These are phyloP conservation scores for Drosophila sechellia DNA, from an alignment of 1,140 invertebrate species.

Conservation along the genomic window DNA sequence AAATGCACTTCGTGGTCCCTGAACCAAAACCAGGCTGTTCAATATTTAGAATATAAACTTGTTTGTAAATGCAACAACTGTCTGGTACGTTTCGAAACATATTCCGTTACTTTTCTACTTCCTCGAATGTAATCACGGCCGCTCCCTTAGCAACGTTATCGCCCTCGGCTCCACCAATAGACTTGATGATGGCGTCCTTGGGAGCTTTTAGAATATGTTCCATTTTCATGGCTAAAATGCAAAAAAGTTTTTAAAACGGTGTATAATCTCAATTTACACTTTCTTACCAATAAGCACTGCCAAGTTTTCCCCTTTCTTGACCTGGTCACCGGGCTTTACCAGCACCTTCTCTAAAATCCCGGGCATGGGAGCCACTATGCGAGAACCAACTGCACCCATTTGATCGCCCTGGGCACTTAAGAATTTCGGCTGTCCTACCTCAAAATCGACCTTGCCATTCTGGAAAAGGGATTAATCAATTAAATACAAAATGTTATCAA, in stretches of 20 bases:
- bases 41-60: slow-evolving; percentile 30
- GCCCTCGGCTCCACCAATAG: slow-evolving; percentile 90
- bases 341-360: slow-evolving; percentile 97
- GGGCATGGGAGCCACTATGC: slow-evolving; percentile 93
- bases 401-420: slow-evolving; percentile 74
- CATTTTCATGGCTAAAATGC: slow-evolving; percentile 97
- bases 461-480: slow-evolving; percentile 4
- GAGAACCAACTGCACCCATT: slow-evolving; percentile 60
- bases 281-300: slow-evolving; percentile 89
- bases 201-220: slow-evolving; percentile 96
- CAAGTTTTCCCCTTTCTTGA: slow-evolving; percentile 91
- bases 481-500: background rate
- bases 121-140: slow-evolving; percentile 86
- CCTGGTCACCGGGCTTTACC: slow-evolving; percentile 91
- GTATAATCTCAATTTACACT: background rate
- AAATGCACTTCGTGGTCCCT: slow-evolving; percentile 62
- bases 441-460: slow-evolving; percentile 70
- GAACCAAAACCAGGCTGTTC: slow-evolving; percentile 4
- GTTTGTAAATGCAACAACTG: slow-evolving; percentile 66
- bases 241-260: background rate
- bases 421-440: slow-evolving; percentile 85
- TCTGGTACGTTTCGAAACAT: slow-evolving; percentile 35
- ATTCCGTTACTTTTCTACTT: slow-evolving; percentile 27
- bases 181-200: slow-evolving; percentile 90
- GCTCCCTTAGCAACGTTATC: slow-evolving; percentile 93